Base-by-base conservation (phyloP, 1,140 invertebrate species). In the Drosophila aff. region DNA sequence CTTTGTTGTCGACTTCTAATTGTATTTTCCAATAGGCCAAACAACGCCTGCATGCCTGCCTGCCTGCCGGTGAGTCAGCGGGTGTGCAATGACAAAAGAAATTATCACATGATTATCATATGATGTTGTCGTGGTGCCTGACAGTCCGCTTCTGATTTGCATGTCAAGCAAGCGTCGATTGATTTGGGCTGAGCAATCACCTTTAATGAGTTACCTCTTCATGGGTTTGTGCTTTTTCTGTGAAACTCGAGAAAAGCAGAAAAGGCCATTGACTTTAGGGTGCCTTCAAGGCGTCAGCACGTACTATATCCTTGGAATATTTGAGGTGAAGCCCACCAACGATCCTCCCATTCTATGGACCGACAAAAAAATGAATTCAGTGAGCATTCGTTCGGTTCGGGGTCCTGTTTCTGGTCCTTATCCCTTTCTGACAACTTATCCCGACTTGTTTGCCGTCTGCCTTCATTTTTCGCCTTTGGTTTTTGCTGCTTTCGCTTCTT, bases 21-120 rank as follows among this genome's bases (percentile, higher is more conserved):
- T 87, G 73, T 69, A 69, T 67, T 84, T 69, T 57, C 53, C 76
- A 84, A 80, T 73, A 78, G 67, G 52, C 33, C 46, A 44, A 55
- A 59, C 62, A 68, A 10, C 47, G 26, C 23, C 23, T 23, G 44
- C 44, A 23, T 23, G 23, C 23, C 23, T 23, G 23, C 21, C 21
- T 9, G 36, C 41, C 23, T 2, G 3, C 5, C 33, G 60, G 59
- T 89, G 83, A 87, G 47, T 89, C 84, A 89, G 60, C 52, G 59
- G n/a, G 44, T 38, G 43, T 44, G 52, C 58, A 55, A 43, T 41
- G 57, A 68, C 47, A 69, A 44, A 62, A 44, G 53, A 65, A 72
- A 89, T 86, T 80, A 81, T 84, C 83, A 84, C 83, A 84, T 87
- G 77, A 89, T 87, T 84, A 87, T 75, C 81, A 89, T 89, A 55